Base-by-base conservation (phyloP, 2,888 invertebrate genomes). In the Epirrhoe tristata region DNA sequence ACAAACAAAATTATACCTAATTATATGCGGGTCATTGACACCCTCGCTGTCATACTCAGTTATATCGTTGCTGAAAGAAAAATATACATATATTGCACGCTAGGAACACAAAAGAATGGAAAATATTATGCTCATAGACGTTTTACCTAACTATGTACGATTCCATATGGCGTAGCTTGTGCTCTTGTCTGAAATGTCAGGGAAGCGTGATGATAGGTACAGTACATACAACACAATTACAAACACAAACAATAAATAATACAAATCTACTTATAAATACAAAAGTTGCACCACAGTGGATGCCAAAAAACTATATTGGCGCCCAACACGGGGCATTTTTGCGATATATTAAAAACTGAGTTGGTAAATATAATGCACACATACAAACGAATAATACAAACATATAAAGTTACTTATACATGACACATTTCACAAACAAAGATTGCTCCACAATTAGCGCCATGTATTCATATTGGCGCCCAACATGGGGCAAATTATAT, bases 61-160 rank as follows among this genome's bases (percentile, higher is more conserved):
- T 75, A 91, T 84, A 86, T 88, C 86, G 75, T 91, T 91, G 90
- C 93, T 93, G 93, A 89, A 93, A 92, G 82, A 88, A 83, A 89
- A 87, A 74, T 74, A 72, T 80, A 82, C 74, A 79, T 77, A 70
- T 76, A 83, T 82, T 86, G 82, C 81, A 77, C 67, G 77, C 82
- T 79, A 66, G 75, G 73, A 73, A 76, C 71, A 80, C 68, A 72
- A 74, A 74, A 69, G 69, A 54, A 70, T 68, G 63, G 59, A 67
- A 67, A 72, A 72, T 62, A 14, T 14, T 66, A 56, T 66, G 63
- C 54, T 66, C 69, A 67, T 69, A 62, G 69, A 67, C 62, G 69
- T 55, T 81, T 90, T 91, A 92, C 91, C 91, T 91, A 91, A 87
- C 83, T 46, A 83, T 74, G 77, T 87, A 85, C 60, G 83, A 79